A percentile compares a stretch with the other conserved stretches of the same genome.
phyloP scores from a whole-genome alignment of 2,113 vertebrate species.

The Bubo blakistoni region DNA sequence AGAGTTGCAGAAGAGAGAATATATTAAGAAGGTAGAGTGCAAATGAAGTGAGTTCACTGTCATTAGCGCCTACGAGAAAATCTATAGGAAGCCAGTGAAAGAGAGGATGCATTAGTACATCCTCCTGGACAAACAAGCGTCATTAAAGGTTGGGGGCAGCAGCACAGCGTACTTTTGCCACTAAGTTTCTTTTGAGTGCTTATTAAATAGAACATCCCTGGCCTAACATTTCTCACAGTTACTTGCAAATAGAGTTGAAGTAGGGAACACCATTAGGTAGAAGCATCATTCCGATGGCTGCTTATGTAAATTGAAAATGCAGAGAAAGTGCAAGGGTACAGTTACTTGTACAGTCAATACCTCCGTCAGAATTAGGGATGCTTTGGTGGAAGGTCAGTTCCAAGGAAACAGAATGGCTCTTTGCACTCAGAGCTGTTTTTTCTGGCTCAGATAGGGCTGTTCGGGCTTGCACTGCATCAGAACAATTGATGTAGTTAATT shows the following conservation, averaged over 20 bases:
- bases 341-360: not conserved
- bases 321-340: not conserved
- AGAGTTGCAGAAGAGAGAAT: not conserved
- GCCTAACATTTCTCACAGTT: not conserved
- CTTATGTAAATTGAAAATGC: not conserved
- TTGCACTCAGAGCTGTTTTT: conserved; percentile 12
- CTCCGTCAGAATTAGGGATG: not conserved
- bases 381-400: conserved; percentile 31
- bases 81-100: not conserved
- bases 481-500: conserved; percentile 26
- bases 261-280: not conserved
- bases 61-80: not conserved
- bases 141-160: not conserved
- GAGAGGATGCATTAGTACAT: not conserved
- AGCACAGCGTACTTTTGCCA: not conserved
- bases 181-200: not conserved
- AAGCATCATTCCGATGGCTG: not conserved
- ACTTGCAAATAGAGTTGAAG: not conserved
- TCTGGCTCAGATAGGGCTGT: not conserved
- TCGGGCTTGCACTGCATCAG: not conserved
- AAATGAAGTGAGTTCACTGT: not conserved
- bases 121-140: not conserved
- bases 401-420: conserved; percentile 27
- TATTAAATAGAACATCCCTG: not conserved
- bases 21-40: not conserved